A percentile compares a stretch with the other conserved stretches of the same genome.
Conservation (phyloP, 2,797 vertebrate genomes). For the Muscicapa comitata region DNA sequence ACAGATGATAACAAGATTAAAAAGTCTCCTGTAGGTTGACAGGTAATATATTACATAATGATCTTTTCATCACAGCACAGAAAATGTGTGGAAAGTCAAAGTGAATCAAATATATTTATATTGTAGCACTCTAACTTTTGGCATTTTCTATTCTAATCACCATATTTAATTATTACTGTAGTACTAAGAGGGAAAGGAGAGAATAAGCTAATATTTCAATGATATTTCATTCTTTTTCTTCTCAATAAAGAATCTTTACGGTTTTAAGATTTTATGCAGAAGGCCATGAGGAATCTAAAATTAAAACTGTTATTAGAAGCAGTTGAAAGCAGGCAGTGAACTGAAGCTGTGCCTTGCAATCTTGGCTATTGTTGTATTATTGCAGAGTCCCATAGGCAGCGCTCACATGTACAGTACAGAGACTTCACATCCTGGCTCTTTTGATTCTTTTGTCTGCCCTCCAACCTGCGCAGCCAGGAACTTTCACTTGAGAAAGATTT, state of each 20-base stretch:
- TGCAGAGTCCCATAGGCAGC: conserved; percentile 83
- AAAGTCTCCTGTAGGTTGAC: background rate
- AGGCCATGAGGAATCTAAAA: conserved; percentile 54
- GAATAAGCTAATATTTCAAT: background rate
- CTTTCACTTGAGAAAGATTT: conserved; percentile 90
- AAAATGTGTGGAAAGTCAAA: background rate
- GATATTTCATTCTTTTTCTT: background rate
- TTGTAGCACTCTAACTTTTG: background rate
- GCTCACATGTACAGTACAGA: conserved; percentile 78
- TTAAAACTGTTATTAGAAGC: conserved; percentile 73
- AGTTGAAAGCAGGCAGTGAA: conserved; percentile 74
- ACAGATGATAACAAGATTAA: conserved; percentile 3
- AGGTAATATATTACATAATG: background rate
- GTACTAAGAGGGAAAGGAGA: background rate
- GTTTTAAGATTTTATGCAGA: conserved; percentile 52
- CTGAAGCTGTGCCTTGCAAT: conserved; percentile 72
- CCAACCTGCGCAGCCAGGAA: conserved; percentile 87
- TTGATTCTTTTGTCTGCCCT: conserved; percentile 86
- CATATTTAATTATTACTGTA: background rate
- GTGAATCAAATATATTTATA: background rate
- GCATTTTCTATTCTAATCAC: background rate
- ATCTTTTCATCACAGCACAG: background rate
- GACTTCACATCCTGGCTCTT: conserved; percentile 87
- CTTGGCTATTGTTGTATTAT: conserved; percentile 90
- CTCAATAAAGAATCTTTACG: background rate